These are phyloP conservation scores for Drosophila anomelani DNA, from an alignment of 2,888 invertebrate genomes.

Conservation along the genomic window DNA sequence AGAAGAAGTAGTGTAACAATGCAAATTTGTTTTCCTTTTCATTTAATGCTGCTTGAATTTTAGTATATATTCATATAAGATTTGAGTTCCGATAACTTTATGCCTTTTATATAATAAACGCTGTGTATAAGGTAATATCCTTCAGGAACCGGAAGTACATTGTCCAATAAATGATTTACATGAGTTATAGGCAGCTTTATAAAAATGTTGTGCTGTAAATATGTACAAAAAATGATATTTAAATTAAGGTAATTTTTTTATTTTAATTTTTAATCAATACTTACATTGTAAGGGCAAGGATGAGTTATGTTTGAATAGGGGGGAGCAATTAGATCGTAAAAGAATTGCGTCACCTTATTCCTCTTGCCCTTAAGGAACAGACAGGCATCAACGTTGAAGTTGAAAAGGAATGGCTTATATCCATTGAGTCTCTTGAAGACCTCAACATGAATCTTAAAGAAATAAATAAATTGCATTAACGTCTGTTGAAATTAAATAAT, in stretches of 20 bases:
- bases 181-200: not conserved
- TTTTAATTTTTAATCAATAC: not conserved
- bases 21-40: too few species aligned
- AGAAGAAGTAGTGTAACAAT: too few species aligned
- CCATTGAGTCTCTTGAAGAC: slow-evolving; percentile 1
- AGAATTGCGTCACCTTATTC: slow-evolving; percentile 1
- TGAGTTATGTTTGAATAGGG: not conserved
- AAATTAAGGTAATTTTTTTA: too few species aligned
- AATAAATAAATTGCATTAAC: not conserved
- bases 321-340: not conserved
- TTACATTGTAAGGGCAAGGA: not conserved
- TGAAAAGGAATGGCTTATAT: not conserved
- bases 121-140: slow-evolving; percentile 3
- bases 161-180: not conserved
- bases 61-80: slow-evolving; percentile 4
- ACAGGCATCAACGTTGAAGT: not conserved
- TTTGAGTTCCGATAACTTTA: not conserved
- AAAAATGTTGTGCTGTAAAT: not conserved
- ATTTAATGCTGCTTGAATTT: too few species aligned
- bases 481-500: not conserved
- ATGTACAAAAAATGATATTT: too few species aligned
- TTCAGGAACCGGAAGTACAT: slow-evolving; percentile 2
- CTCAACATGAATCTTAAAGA: not conserved
- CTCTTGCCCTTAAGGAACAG: slow-evolving; percentile 3
- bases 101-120: not conserved